Percentiles rank a stretch among this genome's conserved stretches.
These are phyloP conservation scores for Cremastinae sp. DNA, from an alignment of 2,888 invertebrate species.

Conservation along the genomic window DNA sequence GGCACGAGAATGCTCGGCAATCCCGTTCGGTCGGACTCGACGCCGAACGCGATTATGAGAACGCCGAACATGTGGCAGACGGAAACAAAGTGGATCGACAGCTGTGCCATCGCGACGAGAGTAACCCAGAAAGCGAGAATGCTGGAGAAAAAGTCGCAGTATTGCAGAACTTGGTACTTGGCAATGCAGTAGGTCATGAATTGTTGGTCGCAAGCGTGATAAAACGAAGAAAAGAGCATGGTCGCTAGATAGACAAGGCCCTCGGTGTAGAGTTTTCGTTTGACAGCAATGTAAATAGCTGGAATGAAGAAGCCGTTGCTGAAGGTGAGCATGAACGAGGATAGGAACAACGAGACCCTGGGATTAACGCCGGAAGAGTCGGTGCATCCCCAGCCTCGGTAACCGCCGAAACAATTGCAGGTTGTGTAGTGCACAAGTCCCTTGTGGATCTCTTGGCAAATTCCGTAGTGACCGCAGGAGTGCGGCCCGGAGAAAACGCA, in stretches of 20 bases:
- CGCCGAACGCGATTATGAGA: conserved; percentile 82
- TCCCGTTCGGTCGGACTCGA: conserved; percentile 82
- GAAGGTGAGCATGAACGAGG: conserved; percentile 81
- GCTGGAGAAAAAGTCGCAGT: conserved; percentile 83
- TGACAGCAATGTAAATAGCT: conserved; percentile 81
- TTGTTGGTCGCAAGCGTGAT: conserved; percentile 84
- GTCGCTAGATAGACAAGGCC: conserved; percentile 83
- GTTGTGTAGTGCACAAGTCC: conserved; percentile 80
- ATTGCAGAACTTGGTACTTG: conserved; percentile 82
- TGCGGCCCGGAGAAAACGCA: conserved; percentile 79
- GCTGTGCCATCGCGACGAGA: conserved; percentile 82
- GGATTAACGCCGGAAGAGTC: conserved; percentile 81
- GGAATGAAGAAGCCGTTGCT: conserved; percentile 84
- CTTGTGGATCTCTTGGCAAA: conserved; percentile 81
- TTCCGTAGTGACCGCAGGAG: conserved; percentile 80
- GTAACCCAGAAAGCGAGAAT: conserved; percentile 84
- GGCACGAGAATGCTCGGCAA: conserved; percentile 82
- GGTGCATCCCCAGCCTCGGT: conserved; percentile 83
- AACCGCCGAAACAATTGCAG: conserved; percentile 81
- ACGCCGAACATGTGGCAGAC: conserved; percentile 82
- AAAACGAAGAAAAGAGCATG: conserved; percentile 84
- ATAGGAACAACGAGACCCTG: conserved; percentile 74
- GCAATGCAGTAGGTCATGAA: conserved; percentile 80
- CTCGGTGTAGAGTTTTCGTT: conserved; percentile 82
- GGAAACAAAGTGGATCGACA: conserved; percentile 79